Evolutionary conservation across 2,113 vertebrate genomes (phyloP), one percentile per base, ranked within the genome.

Genomic region (Miniopterus natalensis): DNA sequence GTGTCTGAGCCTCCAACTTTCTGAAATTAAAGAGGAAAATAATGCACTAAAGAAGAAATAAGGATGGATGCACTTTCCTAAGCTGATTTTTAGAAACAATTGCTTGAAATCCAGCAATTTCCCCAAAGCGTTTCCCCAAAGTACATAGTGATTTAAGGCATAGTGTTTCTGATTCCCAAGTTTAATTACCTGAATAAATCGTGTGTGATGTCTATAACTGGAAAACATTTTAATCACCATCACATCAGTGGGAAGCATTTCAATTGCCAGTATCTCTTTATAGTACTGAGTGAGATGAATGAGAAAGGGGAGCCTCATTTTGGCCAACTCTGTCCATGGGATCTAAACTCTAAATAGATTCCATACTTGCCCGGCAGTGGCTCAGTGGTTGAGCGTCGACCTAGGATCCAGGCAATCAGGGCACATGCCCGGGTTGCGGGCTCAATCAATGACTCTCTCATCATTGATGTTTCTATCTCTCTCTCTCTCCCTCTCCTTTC

Each of bases 1-100:
- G 88, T 84, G 8, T 99, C 99, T 45, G 98, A 97, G 70, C 97
- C 96, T 15, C 97, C 66, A 0, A 98, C 92, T 97, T 98, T 99
- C 99, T 99, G 97, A 88, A 97, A 98, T 94, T 23, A 95, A 94
- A 96, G 55, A 97, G 88, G 78, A 49, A 96, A 95, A 49, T 29
- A 70, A 66, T 81, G 96, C n/a, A 88, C 25, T 75, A 51, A 65
- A 4, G n/a, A 61, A 11, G 31, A 88, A 93, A 51, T 57, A 66
- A 91, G 81, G 57, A n/a, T 8, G 36, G 45, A 18, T 15, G 12
- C 20, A 1, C 1, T 18, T 11, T n/a, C 8, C 17, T 49, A 31
- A 87, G 65, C 0, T 14, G 49, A 57, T 29, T 75, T 71, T 95
- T 31, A 83, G 55, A 94, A 92, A 65, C 40, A 53, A 42, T 14